Evolutionary conservation across 2,888 invertebrate genomes (phyloP).

Genomic region (Halocaridina rubra): DNA sequence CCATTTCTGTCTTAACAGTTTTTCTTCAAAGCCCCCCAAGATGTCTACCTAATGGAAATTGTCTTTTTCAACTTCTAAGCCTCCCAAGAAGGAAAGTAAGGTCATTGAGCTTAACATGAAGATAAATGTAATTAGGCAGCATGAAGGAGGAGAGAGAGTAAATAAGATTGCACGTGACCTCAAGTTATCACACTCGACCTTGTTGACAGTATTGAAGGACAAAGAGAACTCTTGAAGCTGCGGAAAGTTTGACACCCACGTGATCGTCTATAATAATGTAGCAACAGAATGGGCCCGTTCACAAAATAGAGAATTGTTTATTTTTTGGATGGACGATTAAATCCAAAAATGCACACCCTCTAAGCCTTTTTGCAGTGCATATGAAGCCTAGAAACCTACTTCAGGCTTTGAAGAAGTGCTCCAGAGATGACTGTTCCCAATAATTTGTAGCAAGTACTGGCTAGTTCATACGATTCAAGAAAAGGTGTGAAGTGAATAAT

Average conservation of each 20-base stretch:
- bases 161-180: not conserved
- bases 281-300: not conserved
- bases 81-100: not conserved
- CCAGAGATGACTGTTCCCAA: not conserved
- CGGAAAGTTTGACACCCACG: too few relatives aligned
- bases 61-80: not conserved
- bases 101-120: not conserved
- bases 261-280: not conserved
- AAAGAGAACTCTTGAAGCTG: not conserved
- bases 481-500: not conserved
- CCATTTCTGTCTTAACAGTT: not conserved
- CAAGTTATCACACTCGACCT: not conserved
- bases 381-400: not conserved
- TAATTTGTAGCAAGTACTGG: not conserved
- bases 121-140: not conserved
- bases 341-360: not conserved
- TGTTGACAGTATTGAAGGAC: not conserved
- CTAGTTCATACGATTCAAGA: not conserved
- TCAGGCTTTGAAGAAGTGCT: not conserved
- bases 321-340: not conserved
- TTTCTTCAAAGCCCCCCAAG: not conserved
- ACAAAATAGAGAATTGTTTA: not conserved
- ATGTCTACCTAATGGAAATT: not conserved
- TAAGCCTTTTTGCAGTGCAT: not conserved
- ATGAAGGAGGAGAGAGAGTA: not conserved